These are phyloP conservation scores for Nephila pilipes DNA, from an alignment of 1,140 invertebrate genomes.

Conservation along the genomic window DNA sequence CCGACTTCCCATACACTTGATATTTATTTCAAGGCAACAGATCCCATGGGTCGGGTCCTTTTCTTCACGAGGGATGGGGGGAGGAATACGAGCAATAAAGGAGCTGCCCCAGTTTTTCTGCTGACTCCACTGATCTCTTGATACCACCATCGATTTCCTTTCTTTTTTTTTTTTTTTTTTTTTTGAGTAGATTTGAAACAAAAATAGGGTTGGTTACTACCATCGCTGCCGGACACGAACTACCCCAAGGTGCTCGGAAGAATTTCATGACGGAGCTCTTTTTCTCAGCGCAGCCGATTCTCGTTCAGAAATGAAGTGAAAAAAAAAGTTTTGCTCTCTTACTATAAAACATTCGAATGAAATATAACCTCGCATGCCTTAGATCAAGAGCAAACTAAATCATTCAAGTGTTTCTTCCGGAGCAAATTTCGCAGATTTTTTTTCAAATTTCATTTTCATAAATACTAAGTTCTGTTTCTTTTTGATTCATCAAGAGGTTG, in stretches of 20 bases:
- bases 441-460: too few relatives aligned
- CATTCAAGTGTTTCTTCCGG: too few relatives aligned
- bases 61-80: neutral
- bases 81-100: neutral
- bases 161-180: too few relatives aligned
- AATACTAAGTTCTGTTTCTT: too few relatives aligned
- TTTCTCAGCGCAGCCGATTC: neutral
- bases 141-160: conserved; percentile 46
- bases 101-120: neutral
- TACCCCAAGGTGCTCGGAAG: neutral
- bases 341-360: too few relatives aligned
- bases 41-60: neutral
- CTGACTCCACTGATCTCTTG: conserved; percentile 57
- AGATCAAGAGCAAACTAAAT: too few relatives aligned
- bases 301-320: too few relatives aligned
- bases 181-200: conserved; percentile 54
- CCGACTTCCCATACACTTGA: neutral
- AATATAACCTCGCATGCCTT: too few relatives aligned
- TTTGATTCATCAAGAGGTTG: too few relatives aligned
- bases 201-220: neutral
- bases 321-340: too few relatives aligned
- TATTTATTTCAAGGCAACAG: neutral
- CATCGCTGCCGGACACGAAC: neutral
- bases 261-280: neutral
- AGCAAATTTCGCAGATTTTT: too few relatives aligned